Evolutionary conservation across 2,888 invertebrate species (phyloP).

Genomic region (Agonopterix alstromeriana): DNA sequence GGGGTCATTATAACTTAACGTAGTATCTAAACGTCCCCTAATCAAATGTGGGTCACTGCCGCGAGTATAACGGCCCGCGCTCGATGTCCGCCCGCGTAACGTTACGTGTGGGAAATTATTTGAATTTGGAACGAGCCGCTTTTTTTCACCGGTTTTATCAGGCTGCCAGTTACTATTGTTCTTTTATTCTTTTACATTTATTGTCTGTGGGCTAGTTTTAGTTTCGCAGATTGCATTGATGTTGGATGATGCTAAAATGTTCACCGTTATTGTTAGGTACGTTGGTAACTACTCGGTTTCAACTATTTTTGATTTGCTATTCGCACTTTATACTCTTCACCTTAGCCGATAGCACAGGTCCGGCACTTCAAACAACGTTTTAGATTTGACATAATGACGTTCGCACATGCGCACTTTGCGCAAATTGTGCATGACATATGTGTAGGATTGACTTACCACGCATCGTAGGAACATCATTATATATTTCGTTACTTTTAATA

Average conservation of each 20-base stretch:
- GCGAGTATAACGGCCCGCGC: slow-evolving; percentile 71
- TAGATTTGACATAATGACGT: too few species aligned
- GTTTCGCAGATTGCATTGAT: slow-evolving; percentile 39
- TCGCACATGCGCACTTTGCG: too few species aligned
- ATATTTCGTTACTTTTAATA: too few species aligned
- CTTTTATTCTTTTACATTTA: slow-evolving; percentile 36
- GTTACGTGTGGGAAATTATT: slow-evolving; percentile 77
- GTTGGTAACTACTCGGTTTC: too few species aligned
- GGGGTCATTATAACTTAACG: not conserved
- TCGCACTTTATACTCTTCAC: too few species aligned
- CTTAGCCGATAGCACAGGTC: too few species aligned
- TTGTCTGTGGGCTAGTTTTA: slow-evolving; percentile 55
- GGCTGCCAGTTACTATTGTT: slow-evolving; percentile 55
- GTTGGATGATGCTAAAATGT: slow-evolving; percentile 17
- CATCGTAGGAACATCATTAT: too few species aligned
- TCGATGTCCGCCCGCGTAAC: slow-evolving; percentile 74
- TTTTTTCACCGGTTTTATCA: slow-evolving; percentile 59
- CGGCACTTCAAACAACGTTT: too few species aligned
- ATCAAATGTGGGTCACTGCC: slow-evolving; percentile 68
- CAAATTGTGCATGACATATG: too few species aligned
- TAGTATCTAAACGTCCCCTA: slow-evolving; percentile 2
- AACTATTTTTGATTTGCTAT: too few species aligned
- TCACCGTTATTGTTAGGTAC: slow-evolving; percentile 18
- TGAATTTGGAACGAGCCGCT: slow-evolving; percentile 68
- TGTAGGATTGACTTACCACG: too few species aligned